Base-by-base conservation (phyloP, 2,888 invertebrate species). In the Teleogryllus oceanicus region DNA sequence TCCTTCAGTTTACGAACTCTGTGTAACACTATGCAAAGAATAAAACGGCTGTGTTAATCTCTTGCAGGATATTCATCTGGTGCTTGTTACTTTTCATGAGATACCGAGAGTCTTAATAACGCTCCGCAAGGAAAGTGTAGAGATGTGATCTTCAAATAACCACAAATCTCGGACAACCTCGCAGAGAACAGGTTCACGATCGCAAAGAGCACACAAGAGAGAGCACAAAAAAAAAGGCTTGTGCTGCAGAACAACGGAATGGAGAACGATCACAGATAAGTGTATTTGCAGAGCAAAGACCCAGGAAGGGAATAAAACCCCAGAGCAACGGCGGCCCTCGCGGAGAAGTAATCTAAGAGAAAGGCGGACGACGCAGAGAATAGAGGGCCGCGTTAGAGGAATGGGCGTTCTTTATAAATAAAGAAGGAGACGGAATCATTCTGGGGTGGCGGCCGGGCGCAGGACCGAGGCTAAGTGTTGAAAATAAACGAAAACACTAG, bases 361-460 rank as follows among this genome's bases (percentile, higher is more conserved):
- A 62, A n/a, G 62, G 62, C 62, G 13, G 16, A 12, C 13, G 62
- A n/a, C 16, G n/a, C 62, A 8, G 62, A n/a, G 62, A 62, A 62
- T 18, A 62, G n/a, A 62, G 16, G 62, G n/a, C 62, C 16, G 62
- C n/a, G 62, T 37, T 62, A 62, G 62, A 62, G 62, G 62, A 62
- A n/a, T 18, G 62, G n/a, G 62, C 62, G 62, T 62, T 62, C 62
- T 62, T 62, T 62, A 62, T 62, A 62, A 62, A 62, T 62, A 62
- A 62, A 62, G 62, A 62, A 62, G 16, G n/a, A 62, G 62, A 62
- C 13, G n/a, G 62, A 62, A 62, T n/a, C 62, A 62, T 62, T 62
- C 16, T 16, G 13, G 62, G 62, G 11, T 13, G 62, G 62, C 8
- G 37, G 37, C 8, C 37, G 37, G 8, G 37, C 37, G 37, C 37